These are phyloP conservation scores for Urocitellus parryii DNA, from an alignment of 2,113 vertebrate genomes.

Conservation along the genomic window DNA sequence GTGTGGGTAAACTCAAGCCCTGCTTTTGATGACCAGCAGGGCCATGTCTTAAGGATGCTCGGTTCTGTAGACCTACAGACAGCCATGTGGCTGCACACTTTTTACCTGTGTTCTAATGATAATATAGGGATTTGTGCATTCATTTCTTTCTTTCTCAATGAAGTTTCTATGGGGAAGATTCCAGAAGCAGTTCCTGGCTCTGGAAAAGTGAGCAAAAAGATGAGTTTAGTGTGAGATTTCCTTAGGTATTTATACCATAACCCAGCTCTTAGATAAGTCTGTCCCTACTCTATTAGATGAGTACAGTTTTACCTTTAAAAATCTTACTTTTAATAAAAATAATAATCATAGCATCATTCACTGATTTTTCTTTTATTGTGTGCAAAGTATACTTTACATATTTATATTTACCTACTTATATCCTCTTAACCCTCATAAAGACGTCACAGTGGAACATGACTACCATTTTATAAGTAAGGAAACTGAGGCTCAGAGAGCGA, in stretches of 20 bases:
- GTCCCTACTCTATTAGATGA: background rate
- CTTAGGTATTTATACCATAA: background rate
- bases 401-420: background rate
- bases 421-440: slow-evolving; percentile 26
- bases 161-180: background rate
- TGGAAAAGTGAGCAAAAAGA: background rate
- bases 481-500: background rate
- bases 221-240: slow-evolving; percentile 9
- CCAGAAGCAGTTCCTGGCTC: background rate
- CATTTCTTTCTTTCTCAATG: slow-evolving; percentile 10
- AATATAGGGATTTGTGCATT: background rate
- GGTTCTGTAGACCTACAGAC: background rate
- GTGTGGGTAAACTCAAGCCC: background rate
- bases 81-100: background rate
- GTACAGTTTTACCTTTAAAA: background rate
- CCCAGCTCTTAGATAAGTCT: background rate
- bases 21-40: background rate
- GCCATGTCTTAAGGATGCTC: background rate
- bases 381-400: background rate
- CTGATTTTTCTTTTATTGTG: slow-evolving; percentile 52
- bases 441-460: background rate
- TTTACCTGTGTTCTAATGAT: background rate
- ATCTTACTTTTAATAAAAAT: background rate
- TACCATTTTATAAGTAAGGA: background rate
- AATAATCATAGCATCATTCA: background rate